Evolutionary conservation across 2,113 vertebrate species (phyloP).

Genomic region (Pipra filicauda): DNA sequence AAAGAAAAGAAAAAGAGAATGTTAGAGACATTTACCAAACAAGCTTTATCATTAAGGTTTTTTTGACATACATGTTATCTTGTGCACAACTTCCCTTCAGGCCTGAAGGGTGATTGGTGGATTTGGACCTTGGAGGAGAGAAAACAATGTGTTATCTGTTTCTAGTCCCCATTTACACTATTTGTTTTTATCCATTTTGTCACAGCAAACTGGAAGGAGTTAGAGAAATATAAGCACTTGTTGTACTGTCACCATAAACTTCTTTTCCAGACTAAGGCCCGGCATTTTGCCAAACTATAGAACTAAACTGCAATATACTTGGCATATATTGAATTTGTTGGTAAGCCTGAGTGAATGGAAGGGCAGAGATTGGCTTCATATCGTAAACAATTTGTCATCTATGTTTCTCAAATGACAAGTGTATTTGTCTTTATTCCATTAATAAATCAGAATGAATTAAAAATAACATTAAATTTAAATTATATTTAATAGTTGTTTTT

Average conservation of each 20-base stretch:
- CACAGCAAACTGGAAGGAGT: neutral
- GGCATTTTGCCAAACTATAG: neutral
- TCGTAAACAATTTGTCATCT: neutral
- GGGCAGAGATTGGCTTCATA: neutral
- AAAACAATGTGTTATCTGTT: rapidly evolving
- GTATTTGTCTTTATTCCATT: neutral
- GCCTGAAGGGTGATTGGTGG: neutral
- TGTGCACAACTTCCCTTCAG: neutral
- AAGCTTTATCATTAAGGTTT: neutral
- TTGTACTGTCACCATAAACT: neutral
- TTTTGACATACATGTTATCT: neutral
- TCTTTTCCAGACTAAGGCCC: neutral
- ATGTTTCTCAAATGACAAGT: neutral
- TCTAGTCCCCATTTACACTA: neutral
- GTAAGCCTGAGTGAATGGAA: neutral
- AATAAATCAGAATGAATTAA: neutral
- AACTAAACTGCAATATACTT: neutral
- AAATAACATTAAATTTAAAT: neutral
- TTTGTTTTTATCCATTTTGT: neutral
- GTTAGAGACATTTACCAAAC: neutral
- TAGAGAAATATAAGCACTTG: neutral
- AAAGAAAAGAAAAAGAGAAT: neutral
- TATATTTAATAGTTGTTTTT: neutral
- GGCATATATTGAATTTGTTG: neutral
- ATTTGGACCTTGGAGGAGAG: neutral